Evolutionary conservation across 2,113 vertebrate species (phyloP).

Genomic region (Hippocampus abdominalis): DNA sequence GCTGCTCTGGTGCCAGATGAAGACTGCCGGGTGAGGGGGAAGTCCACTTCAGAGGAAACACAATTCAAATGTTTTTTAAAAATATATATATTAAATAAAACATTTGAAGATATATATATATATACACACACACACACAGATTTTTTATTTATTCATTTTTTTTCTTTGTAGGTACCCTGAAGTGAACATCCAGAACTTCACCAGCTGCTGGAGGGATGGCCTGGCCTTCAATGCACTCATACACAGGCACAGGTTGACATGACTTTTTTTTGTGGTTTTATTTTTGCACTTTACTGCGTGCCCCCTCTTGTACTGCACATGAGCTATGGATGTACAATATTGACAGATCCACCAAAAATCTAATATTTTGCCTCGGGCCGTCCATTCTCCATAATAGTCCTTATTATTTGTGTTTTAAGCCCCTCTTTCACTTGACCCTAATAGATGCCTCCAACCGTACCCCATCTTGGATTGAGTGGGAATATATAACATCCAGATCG

Average conservation of each 20-base stretch:
- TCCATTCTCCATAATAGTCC: background rate
- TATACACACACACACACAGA: too few relatives aligned
- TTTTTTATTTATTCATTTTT: background rate
- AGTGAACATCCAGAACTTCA: slow-evolving; percentile 96
- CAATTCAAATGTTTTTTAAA: background rate
- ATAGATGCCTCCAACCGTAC: background rate
- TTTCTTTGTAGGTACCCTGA: slow-evolving; percentile 80
- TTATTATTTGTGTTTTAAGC: background rate
- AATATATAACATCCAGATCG: background rate
- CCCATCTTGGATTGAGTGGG: background rate
- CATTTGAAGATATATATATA: background rate
- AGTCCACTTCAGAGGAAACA: background rate
- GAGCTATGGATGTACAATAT: too few relatives aligned
- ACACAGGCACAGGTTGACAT: slow-evolving; percentile 84
- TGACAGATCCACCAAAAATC: background rate
- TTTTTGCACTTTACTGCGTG: background rate
- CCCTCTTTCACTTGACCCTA: background rate
- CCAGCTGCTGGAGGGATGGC: slow-evolving; percentile 92
- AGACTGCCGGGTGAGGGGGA: slow-evolving; percentile 81
- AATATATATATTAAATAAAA: too few relatives aligned
- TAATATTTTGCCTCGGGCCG: background rate
- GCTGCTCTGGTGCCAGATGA: slow-evolving; percentile 96
- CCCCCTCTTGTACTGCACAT: background rate
- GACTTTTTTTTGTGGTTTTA: background rate
- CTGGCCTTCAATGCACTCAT: slow-evolving; percentile 95